A percentile compares a stretch with the other conserved stretches of the same genome.
Conservation (phyloP, 2,888 invertebrate species). For the Linyphia triangularis region DNA sequence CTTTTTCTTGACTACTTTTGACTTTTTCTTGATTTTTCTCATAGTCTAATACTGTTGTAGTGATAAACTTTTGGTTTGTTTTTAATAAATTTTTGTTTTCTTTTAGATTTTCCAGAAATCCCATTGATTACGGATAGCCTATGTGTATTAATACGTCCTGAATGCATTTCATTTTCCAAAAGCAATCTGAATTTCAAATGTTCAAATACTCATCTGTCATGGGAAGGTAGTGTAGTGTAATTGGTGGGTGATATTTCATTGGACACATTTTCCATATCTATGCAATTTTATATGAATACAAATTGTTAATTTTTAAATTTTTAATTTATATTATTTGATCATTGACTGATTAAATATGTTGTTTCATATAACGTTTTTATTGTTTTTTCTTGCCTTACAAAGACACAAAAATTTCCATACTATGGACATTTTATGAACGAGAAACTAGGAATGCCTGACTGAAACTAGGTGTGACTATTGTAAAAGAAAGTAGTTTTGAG, state of each 20-base stretch:
- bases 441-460: too few species aligned
- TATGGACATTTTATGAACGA: too few species aligned
- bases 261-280: constrained; percentile 7
- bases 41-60: too few species aligned
- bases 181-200: background rate
- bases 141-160: background rate
- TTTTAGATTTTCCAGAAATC: background rate
- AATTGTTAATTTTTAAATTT: constrained; percentile 40
- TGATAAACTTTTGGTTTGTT: too few species aligned
- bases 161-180: background rate
- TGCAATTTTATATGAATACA: constrained; percentile 17
- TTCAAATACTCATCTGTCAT: constrained; percentile 15
- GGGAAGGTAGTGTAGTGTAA: constrained; percentile 18
- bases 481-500: too few species aligned
- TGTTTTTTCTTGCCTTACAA: background rate
- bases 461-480: too few species aligned
- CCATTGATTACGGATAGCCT: background rate
- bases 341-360: constrained; percentile 17
- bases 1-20: too few species aligned
- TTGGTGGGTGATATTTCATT: background rate
- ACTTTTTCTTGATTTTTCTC: too few species aligned
- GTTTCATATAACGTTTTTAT: background rate
- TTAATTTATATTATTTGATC: constrained; percentile 8
- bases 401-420: too few species aligned
- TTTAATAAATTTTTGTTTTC: background rate